phyloP scores from a whole-genome alignment of 2,113 vertebrate genomes.

The Mustela lutreola region DNA sequence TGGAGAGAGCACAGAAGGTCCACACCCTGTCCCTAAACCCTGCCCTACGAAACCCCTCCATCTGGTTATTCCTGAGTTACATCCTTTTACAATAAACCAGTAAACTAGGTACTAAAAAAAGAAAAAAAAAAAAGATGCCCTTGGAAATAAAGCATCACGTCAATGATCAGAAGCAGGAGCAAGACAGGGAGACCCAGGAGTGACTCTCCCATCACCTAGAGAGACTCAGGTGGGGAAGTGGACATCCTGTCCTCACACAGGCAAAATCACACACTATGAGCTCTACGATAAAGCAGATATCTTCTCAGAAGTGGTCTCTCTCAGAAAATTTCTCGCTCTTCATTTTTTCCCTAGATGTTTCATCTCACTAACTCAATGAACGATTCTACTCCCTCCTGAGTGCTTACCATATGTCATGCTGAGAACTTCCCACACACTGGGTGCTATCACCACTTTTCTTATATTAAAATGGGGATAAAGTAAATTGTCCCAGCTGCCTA shows the following conservation, averaged over 20 bases:
- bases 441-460: background rate
- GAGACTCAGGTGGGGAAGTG: background rate
- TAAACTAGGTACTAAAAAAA: background rate
- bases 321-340: background rate
- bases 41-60: background rate
- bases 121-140: no score
- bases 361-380: background rate
- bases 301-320: background rate
- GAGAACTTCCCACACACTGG: background rate
- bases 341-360: background rate
- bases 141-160: background rate
- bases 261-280: accelerated
- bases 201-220: background rate
- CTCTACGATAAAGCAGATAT: background rate
- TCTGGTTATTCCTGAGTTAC: background rate
- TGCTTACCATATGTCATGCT: background rate
- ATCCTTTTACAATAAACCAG: background rate
- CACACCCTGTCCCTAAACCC: background rate
- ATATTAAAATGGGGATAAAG: background rate
- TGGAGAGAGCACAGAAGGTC: background rate
- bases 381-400: background rate
- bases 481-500: background rate
- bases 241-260: background rate
- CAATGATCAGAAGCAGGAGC: background rate
- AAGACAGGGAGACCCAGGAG: background rate